phyloP scores from a whole-genome alignment of 2,797 vertebrate species.

The Characodon lateralis region DNA sequence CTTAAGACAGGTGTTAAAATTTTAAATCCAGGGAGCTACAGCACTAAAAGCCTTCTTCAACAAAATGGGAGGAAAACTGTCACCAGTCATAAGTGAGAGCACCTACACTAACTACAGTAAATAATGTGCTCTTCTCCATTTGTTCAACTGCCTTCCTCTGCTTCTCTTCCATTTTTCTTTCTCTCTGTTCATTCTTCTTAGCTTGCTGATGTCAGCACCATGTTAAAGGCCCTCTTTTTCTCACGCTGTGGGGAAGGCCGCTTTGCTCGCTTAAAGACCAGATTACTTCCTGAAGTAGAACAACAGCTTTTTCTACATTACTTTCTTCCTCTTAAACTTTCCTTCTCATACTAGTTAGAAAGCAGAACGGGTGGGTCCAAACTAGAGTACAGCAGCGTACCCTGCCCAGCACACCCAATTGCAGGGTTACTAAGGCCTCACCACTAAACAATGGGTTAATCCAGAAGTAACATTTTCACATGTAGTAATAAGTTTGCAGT shows the following conservation, averaged over 20 bases:
- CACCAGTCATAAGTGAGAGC: neutral
- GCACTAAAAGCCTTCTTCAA: too few species aligned
- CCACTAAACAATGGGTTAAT: slow-evolving; percentile 34
- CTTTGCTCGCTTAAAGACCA: slow-evolving; percentile 43
- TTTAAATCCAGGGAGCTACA: too few species aligned
- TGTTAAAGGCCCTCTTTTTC: slow-evolving; percentile 69
- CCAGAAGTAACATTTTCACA: neutral
- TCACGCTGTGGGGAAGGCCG: slow-evolving; percentile 51
- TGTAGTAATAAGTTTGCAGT: neutral
- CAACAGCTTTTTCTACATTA: slow-evolving; percentile 50
- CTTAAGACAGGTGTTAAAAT: too few species aligned
- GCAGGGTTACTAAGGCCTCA: slow-evolving; percentile 39
- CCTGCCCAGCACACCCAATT: slow-evolving; percentile 40
- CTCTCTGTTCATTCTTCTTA: slow-evolving; percentile 22
- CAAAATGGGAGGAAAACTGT: too few species aligned
- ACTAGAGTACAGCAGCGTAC: slow-evolving; percentile 48
- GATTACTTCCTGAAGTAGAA: slow-evolving; percentile 55
- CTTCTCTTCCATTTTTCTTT: neutral
- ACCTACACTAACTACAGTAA: neutral
- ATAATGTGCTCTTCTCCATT: slow-evolving; percentile 4
- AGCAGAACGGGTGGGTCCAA: slow-evolving; percentile 51
- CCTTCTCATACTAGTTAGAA: slow-evolving; percentile 21
- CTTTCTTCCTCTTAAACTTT: slow-evolving; percentile 11
- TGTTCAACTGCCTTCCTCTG: slow-evolving; percentile 15
- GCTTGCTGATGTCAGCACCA: slow-evolving; percentile 56